These are phyloP conservation scores for Torymus aiolomorphi DNA, from an alignment of 2,888 invertebrate species.

Conservation along the genomic window DNA sequence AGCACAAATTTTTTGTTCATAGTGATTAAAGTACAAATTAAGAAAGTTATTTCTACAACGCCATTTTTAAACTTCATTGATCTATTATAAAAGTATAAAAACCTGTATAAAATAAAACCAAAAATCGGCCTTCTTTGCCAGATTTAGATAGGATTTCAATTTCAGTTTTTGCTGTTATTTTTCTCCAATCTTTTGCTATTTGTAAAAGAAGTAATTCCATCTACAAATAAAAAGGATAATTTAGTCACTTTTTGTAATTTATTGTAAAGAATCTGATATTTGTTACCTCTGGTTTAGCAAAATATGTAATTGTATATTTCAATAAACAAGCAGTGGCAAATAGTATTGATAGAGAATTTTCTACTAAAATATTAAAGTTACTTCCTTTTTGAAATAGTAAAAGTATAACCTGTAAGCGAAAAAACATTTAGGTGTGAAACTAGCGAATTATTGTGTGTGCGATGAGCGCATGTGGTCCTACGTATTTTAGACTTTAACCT, in stretches of 20 bases:
- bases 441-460: too few relatives aligned
- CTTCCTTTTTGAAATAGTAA: background rate
- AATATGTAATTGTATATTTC: background rate
- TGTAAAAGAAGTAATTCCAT: background rate
- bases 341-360: background rate
- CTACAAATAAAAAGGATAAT: background rate
- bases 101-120: slow-evolving; percentile 5
- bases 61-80: too few relatives aligned
- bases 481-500: too few relatives aligned
- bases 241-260: background rate
- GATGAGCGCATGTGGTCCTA: too few relatives aligned
- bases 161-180: background rate
- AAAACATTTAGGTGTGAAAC: too few relatives aligned
- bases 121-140: background rate
- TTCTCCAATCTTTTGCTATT: slow-evolving; percentile 7
- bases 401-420: too few relatives aligned
- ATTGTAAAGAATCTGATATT: background rate
- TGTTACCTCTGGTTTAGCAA: background rate
- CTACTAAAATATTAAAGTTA: slow-evolving; percentile 5
- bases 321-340: background rate
- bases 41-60: too few relatives aligned
- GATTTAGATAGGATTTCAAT: background rate
- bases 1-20: too few relatives aligned
- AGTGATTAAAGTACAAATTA: too few relatives aligned
- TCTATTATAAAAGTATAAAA: background rate